Evolutionary conservation across 2,888 invertebrate species (phyloP).

Genomic region (Galeruca laticollis): DNA sequence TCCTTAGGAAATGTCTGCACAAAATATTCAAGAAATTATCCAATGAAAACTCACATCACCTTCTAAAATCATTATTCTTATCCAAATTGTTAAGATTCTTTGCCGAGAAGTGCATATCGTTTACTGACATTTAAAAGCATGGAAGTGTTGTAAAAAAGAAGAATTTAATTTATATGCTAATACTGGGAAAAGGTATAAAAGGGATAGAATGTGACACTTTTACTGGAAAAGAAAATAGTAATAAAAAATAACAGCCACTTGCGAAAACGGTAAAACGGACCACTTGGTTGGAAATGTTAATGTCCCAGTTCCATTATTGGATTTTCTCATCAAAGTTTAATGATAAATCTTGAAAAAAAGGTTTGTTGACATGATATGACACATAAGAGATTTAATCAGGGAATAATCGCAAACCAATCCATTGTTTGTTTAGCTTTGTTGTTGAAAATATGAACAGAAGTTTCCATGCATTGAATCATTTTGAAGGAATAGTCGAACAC

Average conservation of each 20-base stretch:
- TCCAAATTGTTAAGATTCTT: background rate
- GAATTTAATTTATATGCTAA: constrained; percentile 26
- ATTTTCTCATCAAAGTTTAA: background rate
- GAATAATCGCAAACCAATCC: no score
- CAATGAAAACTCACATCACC: background rate
- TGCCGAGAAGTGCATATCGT: background rate
- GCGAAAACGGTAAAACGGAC: background rate
- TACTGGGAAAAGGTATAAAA: constrained; percentile 14
- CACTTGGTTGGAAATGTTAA: background rate
- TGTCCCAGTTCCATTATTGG: background rate
- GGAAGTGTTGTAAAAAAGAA: constrained; percentile 5
- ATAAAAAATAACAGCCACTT: constrained; percentile 11
- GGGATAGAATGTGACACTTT: constrained; percentile 19
- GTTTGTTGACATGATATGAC: background rate
- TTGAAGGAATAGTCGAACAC: no score
- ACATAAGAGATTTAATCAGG: no score
- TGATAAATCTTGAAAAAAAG: background rate
- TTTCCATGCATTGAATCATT: no score
- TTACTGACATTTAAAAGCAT: constrained; percentile 1
- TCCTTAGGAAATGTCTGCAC: background rate
- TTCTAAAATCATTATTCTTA: background rate
- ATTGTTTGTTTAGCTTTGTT: no score
- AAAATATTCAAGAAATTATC: background rate
- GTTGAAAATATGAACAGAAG: no score
- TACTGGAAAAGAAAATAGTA: constrained; percentile 20